Percentiles rank a stretch among this genome's conserved stretches.
Evolutionary conservation across 2,888 invertebrate genomes (phyloP).

Genomic region (Ferdinandea cuprea): DNA sequence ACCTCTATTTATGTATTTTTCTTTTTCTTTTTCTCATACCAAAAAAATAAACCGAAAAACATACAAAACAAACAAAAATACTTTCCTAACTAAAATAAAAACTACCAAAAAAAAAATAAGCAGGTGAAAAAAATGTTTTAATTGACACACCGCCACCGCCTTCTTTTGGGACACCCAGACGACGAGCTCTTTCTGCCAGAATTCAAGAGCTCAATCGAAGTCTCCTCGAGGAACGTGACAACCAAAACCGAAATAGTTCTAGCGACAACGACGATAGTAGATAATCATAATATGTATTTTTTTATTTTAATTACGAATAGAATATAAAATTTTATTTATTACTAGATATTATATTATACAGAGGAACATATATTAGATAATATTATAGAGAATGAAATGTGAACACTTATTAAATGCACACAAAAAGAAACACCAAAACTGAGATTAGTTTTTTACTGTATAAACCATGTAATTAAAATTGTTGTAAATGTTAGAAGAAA

Average conservation of each 20-base stretch:
- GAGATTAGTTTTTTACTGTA: conserved; percentile 70
- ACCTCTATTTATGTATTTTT: conserved; percentile 76
- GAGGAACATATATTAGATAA: conserved; percentile 24
- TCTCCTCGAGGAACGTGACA: conserved; percentile 81
- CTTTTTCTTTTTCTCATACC: conserved; percentile 79
- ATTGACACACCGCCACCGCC: conserved; percentile 87
- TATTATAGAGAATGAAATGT: conserved; percentile 45
- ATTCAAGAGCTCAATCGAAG: conserved; percentile 83
- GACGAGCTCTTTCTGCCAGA: conserved; percentile 83
- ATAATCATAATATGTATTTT: conserved; percentile 74
- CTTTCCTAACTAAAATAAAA: conserved; percentile 53
- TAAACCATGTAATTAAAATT: conserved; percentile 52
- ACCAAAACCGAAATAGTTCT: conserved; percentile 81
- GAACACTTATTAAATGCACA: conserved; percentile 72
- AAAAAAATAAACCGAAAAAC: conserved; percentile 53
- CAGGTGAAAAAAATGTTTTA: conserved; percentile 92
- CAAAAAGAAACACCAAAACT: conserved; percentile 54
- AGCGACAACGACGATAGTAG: conserved; percentile 82
- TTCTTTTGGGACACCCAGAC: conserved; percentile 82
- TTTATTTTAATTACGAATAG: conserved; percentile 32
- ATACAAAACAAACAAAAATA: conserved; percentile 66
- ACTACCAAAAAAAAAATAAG: conserved; percentile 79
- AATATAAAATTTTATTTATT: conserved; percentile 61
- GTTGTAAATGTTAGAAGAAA: conserved; percentile 63
- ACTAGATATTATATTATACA: conserved; percentile 19